Evolutionary conservation across 1,140 invertebrate species (phyloP).

Genomic region (Pseudomyrmex sp.): DNA sequence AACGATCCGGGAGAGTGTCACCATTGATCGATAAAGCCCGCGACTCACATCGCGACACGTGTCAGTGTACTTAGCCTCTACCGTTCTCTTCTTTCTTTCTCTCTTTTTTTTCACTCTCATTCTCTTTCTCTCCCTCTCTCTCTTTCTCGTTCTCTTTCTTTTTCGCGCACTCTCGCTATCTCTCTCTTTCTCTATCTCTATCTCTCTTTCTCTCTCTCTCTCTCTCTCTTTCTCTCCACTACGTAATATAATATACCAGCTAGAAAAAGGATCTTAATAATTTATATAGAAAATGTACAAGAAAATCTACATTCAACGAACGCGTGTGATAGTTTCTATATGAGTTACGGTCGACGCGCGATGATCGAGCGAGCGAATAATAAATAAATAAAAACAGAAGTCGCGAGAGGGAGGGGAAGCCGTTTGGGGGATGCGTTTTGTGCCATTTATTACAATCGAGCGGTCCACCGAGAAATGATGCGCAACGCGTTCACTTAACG

Average conservation of each 20-base stretch:
- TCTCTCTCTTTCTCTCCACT: constrained; percentile 12
- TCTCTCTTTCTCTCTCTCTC: neutral
- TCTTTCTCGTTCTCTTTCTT: constrained; percentile 19
- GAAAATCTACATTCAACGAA: constrained; percentile 84
- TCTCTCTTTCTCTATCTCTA: neutral
- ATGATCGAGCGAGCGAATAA: constrained; percentile 66
- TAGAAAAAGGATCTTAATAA: constrained; percentile 79
- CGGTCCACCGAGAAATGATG: constrained; percentile 7
- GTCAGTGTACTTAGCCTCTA: constrained; percentile 70
- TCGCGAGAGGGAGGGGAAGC: constrained; percentile 20
- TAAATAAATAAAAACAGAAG: constrained; percentile 72
- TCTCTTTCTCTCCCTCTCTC: neutral
- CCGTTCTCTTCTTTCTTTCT: constrained; percentile 19
- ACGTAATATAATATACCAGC: constrained; percentile 66
- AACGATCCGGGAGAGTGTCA: constrained; percentile 51
- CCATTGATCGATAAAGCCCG: constrained; percentile 45
- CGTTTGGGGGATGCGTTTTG: constrained; percentile 45
- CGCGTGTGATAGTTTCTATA: constrained; percentile 78
- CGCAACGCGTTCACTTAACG: constrained; percentile 12
- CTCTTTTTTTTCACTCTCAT: constrained; percentile 7
- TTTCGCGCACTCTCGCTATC: neutral
- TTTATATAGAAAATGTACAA: constrained; percentile 85
- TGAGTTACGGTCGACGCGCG: constrained; percentile 65
- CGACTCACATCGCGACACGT: constrained; percentile 55
- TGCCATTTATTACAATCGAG: constrained; percentile 48